These are phyloP conservation scores for Rallus crepitans DNA, from an alignment of 2,797 vertebrate species.

Conservation along the genomic window DNA sequence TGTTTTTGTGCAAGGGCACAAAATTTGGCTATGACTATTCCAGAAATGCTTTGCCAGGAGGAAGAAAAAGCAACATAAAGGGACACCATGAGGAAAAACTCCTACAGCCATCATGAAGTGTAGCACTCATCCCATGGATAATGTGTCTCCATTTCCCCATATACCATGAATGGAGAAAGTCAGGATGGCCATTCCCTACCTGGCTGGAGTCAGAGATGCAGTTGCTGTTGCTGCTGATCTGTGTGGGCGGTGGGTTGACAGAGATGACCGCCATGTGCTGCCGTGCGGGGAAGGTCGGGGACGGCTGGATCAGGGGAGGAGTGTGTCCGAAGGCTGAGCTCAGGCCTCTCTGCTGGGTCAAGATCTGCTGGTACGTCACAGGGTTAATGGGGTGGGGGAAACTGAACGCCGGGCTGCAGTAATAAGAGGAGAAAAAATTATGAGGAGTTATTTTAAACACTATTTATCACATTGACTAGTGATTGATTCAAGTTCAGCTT, in stretches of 20 bases:
- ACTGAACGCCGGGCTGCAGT: slow-evolving; percentile 90
- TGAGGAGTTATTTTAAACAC: background rate
- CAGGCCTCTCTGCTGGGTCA: slow-evolving; percentile 92
- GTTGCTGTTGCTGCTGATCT: slow-evolving; percentile 82
- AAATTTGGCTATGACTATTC: background rate
- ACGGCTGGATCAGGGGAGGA: slow-evolving; percentile 89
- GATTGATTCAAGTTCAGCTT: background rate
- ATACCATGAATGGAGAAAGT: background rate
- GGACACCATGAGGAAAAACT: background rate
- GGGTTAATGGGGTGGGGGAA: slow-evolving; percentile 96
- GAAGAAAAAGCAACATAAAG: background rate
- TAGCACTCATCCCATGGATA: accelerated
- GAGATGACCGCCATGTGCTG: slow-evolving; percentile 85
- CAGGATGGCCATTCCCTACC: slow-evolving; percentile 75
- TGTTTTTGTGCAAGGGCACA: accelerated
- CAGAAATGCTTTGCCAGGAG: background rate
- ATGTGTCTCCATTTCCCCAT: accelerated
- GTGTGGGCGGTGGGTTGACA: slow-evolving; percentile 69
- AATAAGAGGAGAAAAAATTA: background rate
- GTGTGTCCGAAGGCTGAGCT: slow-evolving; percentile 93
- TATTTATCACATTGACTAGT: background rate
- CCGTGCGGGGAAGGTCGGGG: slow-evolving; percentile 86
- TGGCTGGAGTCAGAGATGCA: slow-evolving; percentile 83
- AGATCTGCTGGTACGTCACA: slow-evolving; percentile 93
- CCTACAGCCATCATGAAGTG: background rate